Conservation (phyloP, 2,797 vertebrate genomes). For the Taeniopygia guttata region DNA sequence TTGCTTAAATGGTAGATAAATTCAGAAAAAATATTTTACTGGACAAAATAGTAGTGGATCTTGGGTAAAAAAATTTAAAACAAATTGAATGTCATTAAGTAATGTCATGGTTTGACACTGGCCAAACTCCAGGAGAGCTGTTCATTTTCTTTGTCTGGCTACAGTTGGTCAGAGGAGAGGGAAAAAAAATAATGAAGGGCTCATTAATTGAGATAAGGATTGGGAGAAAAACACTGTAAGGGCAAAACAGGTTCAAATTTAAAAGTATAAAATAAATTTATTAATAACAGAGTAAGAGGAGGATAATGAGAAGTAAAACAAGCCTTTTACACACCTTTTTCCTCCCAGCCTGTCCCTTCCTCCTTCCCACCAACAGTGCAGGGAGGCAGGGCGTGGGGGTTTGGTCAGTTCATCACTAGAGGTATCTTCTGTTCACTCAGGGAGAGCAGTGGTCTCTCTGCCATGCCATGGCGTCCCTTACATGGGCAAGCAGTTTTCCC, state of each 20-base stretch:
- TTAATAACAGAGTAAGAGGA: background rate
- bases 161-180: background rate
- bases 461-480: fast-evolving
- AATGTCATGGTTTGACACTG: background rate
- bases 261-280: background rate
- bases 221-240: background rate
- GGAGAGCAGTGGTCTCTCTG: background rate
- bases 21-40: background rate
- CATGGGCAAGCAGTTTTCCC: background rate
- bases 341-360: too few relatives aligned
- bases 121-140: background rate
- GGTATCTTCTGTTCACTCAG: background rate
- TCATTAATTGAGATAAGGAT: background rate
- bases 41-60: background rate
- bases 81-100: background rate
- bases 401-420: background rate
- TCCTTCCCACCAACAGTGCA: background rate
- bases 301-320: background rate
- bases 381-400: too few relatives aligned
- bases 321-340: background rate
- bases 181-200: background rate
- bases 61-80: background rate
- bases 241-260: background rate
- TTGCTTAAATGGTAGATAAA: background rate
- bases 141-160: background rate